phyloP scores from a whole-genome alignment of 2,888 invertebrate genomes.

The Priocnemis perturbator region DNA sequence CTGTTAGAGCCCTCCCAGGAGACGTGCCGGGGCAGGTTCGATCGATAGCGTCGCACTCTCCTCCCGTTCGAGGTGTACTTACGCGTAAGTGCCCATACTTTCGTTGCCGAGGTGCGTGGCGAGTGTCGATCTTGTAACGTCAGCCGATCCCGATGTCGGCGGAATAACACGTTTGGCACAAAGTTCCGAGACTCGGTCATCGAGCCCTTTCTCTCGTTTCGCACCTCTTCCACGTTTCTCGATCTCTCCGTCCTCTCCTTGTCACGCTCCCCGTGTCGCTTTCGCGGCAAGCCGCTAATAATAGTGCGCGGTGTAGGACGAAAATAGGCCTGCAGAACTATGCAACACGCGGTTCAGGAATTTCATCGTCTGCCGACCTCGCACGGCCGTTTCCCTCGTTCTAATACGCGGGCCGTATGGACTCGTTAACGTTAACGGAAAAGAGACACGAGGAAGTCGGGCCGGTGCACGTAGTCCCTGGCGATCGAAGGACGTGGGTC shows the following conservation, averaged over 20 bases:
- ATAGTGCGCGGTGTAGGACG: slow-evolving; percentile 61
- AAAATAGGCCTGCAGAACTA: slow-evolving; percentile 66
- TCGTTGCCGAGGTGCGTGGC: no score
- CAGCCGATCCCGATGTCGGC: no score
- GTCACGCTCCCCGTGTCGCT: slow-evolving; percentile 28
- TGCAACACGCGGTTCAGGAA: slow-evolving; percentile 61
- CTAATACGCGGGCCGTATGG: slow-evolving; percentile 20
- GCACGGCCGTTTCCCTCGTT: slow-evolving; percentile 50
- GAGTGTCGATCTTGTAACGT: no score
- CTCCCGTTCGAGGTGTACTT: slow-evolving; percentile 11
- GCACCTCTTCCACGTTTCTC: not conserved
- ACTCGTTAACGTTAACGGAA: not conserved
- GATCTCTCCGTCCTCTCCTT: slow-evolving; percentile 12
- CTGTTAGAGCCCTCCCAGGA: slow-evolving; percentile 43
- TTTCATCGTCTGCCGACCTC: slow-evolving; percentile 59
- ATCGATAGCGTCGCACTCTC: slow-evolving; percentile 43
- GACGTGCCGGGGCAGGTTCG: slow-evolving; percentile 43
- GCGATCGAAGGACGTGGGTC: not conserved
- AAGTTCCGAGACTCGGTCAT: slow-evolving; percentile 4
- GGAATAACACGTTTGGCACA: no score
- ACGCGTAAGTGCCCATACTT: no score
- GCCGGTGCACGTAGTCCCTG: not conserved
- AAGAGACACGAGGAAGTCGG: not conserved
- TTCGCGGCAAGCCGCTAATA: slow-evolving; percentile 53
- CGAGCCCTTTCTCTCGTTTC: slow-evolving; percentile 10